Evolutionary conservation across 2,888 invertebrate species (phyloP), one percentile per base, ranked within the genome.

Genomic region (Andrena praecox): DNA sequence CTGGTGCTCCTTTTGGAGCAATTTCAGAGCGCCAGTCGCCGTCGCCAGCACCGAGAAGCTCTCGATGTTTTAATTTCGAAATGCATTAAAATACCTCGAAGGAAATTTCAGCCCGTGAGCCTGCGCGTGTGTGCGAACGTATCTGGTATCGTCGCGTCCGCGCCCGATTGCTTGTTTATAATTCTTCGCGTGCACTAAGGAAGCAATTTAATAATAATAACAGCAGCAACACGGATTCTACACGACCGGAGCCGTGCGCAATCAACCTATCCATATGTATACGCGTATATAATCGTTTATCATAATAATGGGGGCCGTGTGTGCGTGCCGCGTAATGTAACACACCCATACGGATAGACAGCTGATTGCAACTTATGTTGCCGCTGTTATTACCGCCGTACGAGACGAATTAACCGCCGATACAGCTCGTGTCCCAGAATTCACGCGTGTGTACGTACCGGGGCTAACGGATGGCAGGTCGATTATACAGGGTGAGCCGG

Each of bases 201-300:
- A 77, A 82, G 83, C 82, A 82, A 83, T 83, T 83, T 83, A 78
- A 77, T 82, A 83, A 82, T 83, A 83, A 83, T 82, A 83, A 83
- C 82, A 54, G 64, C 66, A 63, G 35, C 77, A 68, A 75, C 77
- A 62, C 59, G 56, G 54, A 77, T 77, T 66, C 64, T 68, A 29
- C 69, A 20, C 56, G 63, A 27, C 27, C 63, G 31, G 29, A 56
- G 56, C 69, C 27, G 72, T 66, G 35, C 69, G 66, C 75, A 66
- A 81, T 80, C 64, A 74, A 59, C 74, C 64, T 60, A 56, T 66
- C 69, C 52, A 48, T 60, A 72, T 52, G 68, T 52, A 33, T 48
- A 52, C 52, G 35, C 63, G 35, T 68, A 48, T 64, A 72, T 81
- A 82, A 82, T 82, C 81, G 81, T 81, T 82, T 75, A 82, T 80